Conservation (phyloP, 2,797 vertebrate species). For the Esox masquinongy region DNA sequence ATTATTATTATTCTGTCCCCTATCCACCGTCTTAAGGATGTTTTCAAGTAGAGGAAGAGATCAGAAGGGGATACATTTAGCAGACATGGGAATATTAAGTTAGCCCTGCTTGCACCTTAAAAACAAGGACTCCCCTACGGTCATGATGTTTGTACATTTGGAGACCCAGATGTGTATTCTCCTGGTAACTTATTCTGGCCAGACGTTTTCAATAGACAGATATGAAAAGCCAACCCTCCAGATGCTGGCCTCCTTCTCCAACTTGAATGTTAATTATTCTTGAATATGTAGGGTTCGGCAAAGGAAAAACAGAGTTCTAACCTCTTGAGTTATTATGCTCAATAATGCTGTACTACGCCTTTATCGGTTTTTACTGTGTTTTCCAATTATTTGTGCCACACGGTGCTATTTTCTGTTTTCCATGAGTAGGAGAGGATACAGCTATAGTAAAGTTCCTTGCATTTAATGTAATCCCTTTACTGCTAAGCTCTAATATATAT, state of each 20-base stretch:
- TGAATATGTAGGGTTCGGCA: neutral
- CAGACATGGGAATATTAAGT: too few relatives aligned
- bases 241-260: neutral
- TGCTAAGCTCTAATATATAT: slow-evolving; percentile 45
- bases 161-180: too few relatives aligned
- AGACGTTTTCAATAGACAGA: too few relatives aligned
- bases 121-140: too few relatives aligned
- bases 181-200: too few relatives aligned
- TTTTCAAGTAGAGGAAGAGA: too few relatives aligned
- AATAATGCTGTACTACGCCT: neutral
- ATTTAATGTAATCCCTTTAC: slow-evolving; percentile 44
- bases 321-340: neutral
- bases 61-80: too few relatives aligned
- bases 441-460: slow-evolving; percentile 29
- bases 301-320: neutral
- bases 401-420: neutral
- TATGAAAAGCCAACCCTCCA: neutral
- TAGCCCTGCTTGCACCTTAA: too few relatives aligned
- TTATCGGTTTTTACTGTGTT: neutral
- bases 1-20: too few relatives aligned
- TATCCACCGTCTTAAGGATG: too few relatives aligned
- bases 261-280: neutral
- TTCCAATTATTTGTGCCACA: neutral
- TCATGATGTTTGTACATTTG: too few relatives aligned
- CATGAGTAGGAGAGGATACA: neutral